A percentile compares a stretch with the other conserved stretches of the same genome.
phyloP scores from a whole-genome alignment of 2,888 invertebrate species.

The Aphelenchoides bicaudatus region DNA sequence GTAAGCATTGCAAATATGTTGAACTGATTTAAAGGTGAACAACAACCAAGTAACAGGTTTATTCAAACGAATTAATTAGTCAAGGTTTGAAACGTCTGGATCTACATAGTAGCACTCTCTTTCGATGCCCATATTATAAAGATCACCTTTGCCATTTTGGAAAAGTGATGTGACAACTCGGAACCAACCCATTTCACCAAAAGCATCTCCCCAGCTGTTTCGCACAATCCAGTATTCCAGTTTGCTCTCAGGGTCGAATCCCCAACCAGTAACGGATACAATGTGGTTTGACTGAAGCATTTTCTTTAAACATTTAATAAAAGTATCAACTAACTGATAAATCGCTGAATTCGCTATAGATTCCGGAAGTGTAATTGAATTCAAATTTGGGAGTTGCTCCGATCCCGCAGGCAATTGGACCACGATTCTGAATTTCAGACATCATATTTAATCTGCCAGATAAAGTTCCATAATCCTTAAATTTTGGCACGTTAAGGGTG shows the following conservation, averaged over 20 bases:
- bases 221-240: constrained; percentile 64
- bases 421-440: constrained; percentile 64
- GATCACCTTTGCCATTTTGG: constrained; percentile 62
- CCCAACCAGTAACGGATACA: constrained; percentile 64
- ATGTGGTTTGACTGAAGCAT: constrained; percentile 61
- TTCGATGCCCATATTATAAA: constrained; percentile 65
- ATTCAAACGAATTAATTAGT: constrained; percentile 28
- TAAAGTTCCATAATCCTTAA: constrained; percentile 61
- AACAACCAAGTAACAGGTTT: not conserved
- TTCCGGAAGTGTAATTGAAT: constrained; percentile 58
- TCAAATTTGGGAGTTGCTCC: constrained; percentile 60
- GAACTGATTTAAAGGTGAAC: too few species aligned
- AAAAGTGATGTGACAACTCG: constrained; percentile 64
- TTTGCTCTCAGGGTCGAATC: constrained; percentile 61
- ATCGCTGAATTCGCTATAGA: constrained; percentile 60
- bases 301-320: constrained; percentile 1
- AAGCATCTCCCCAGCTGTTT: constrained; percentile 65
- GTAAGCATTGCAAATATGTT: too few species aligned
- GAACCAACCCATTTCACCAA: constrained; percentile 63
- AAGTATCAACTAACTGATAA: constrained; percentile 36
- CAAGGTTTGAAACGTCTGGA: constrained; percentile 59
- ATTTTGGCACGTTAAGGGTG: too few species aligned
- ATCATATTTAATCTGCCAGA: constrained; percentile 63
- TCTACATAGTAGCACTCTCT: constrained; percentile 63
- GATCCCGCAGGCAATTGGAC: constrained; percentile 64